Conservation (phyloP, 2,888 invertebrate species). For the Capitulum mitella region DNA sequence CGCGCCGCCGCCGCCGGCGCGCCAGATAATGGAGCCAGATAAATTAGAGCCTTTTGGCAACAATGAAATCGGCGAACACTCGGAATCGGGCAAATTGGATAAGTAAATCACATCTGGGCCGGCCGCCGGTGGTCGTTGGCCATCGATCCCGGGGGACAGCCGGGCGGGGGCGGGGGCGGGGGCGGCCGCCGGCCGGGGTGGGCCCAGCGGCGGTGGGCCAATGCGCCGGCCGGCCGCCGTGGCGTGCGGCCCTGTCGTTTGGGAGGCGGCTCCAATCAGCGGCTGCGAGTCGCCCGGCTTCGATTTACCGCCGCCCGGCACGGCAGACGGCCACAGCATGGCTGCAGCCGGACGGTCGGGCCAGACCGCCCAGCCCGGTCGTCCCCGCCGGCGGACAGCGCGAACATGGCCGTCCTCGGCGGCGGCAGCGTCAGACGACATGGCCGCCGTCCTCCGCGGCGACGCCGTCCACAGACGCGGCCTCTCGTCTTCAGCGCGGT, state of each 20-base stretch:
- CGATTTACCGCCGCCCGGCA: not conserved
- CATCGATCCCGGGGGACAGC: not conserved
- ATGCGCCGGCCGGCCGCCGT: not conserved
- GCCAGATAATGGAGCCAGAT: not conserved
- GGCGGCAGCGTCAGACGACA: no score
- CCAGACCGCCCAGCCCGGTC: not conserved
- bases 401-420: no score
- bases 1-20: not conserved
- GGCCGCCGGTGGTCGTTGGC: not conserved
- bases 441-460: no score
- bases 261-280: constrained; percentile 10
- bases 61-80: constrained; percentile 23
- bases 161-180: constrained; percentile 17
- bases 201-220: not conserved
- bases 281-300: not conserved
- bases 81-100: constrained; percentile 7
- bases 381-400: no score
- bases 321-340: not conserved
- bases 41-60: constrained; percentile 17
- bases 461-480: no score
- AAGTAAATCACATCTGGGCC: constrained; percentile 16
- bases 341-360: not conserved
- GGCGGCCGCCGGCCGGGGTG: not conserved
- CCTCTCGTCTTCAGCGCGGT: no score
- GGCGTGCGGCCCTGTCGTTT: not conserved